Base-by-base conservation (phyloP, 2,113 vertebrate genomes). In the Okapia johnstoni region DNA sequence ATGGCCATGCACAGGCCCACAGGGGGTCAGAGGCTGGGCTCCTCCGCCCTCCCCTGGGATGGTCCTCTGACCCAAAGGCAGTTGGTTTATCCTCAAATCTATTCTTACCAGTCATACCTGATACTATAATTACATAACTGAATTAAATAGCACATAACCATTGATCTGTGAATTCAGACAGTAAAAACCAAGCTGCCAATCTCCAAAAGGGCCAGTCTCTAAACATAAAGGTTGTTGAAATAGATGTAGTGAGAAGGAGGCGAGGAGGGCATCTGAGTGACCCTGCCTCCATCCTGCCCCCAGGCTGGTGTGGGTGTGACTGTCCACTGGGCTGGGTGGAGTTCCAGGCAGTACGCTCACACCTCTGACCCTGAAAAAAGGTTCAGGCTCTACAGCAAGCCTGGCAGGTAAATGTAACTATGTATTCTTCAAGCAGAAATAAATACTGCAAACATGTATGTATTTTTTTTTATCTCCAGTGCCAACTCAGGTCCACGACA, bases 361-460 rank as follows among this genome's bases (percentile, higher is more conserved):
- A 5, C 17, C 5, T 21, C 1, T 0, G 21, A 73, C 36, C 36
- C n/a, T 0, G 11, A 80, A 48, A 79, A 46, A 77, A 46, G 73
- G 73, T 43, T 77, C 13, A 76, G 73, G 25, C 73, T 77, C 73
- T 46, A 77, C 43, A 5, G 3, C 25, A 77, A 70, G 21, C 12
- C 7, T 21, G 26, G 28, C 30, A 84, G 52, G 83, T 54, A 52
- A 58, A 46, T 23, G 10, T 52, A 84, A 60, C 43, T 90, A 36
- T 90, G 25, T 23, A 28, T 77, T 52, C 43, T 90, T 55, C 48
- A 90, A 63, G 40, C 58, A 94, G 81, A 88, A 88, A 54, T 26
- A 90, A 87, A 83, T 52, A 77, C 55, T 70, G 86, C 46, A 88
- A 85, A n/a, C 33, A 57, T 15, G 15, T 16, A 11, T 48, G 1